Evolutionary conservation across 2,113 vertebrate species (phyloP).

Genomic region (Hymenochirus boettgeri): DNA sequence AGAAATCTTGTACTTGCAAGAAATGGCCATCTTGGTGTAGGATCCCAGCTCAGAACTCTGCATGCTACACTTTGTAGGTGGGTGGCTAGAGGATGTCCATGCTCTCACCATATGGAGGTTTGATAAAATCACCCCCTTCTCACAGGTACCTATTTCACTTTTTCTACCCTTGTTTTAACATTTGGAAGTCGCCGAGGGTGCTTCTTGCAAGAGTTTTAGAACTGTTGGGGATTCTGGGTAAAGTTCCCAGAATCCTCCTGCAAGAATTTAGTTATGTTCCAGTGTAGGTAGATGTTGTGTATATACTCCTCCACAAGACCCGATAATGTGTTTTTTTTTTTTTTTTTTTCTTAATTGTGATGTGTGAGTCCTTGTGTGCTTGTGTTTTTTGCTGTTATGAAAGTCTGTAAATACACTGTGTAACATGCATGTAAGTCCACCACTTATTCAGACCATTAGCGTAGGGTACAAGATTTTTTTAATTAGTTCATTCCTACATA

Average conservation of each 20-base stretch:
- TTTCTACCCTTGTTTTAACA: no score
- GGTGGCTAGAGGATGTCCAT: slow-evolving; percentile 36
- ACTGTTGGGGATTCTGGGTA: background rate
- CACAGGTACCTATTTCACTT: slow-evolving; percentile 42
- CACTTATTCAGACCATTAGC: no score
- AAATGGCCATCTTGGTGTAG: slow-evolving; percentile 16
- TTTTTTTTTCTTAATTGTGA: background rate
- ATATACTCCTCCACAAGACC: background rate
- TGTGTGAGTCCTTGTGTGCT: background rate
- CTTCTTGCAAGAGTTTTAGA: background rate
- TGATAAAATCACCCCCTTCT: slow-evolving; percentile 31
- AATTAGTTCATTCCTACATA: no score
- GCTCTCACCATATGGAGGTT: slow-evolving; percentile 27
- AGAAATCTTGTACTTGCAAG: slow-evolving; percentile 38
- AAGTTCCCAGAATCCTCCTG: background rate
- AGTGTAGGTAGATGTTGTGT: background rate
- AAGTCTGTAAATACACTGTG: no score
- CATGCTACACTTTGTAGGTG: slow-evolving; percentile 33
- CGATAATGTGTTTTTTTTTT: background rate
- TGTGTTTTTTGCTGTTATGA: no score
- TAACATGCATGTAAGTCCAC: no score
- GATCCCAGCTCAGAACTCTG: slow-evolving; percentile 12
- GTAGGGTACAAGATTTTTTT: no score
- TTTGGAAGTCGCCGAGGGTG: slow-evolving; percentile 3
- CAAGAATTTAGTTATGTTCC: background rate